A percentile compares a stretch with the other conserved stretches of the same genome.
phyloP scores from a whole-genome alignment of 1,140 invertebrate species.

The Agrypnia vestita region DNA sequence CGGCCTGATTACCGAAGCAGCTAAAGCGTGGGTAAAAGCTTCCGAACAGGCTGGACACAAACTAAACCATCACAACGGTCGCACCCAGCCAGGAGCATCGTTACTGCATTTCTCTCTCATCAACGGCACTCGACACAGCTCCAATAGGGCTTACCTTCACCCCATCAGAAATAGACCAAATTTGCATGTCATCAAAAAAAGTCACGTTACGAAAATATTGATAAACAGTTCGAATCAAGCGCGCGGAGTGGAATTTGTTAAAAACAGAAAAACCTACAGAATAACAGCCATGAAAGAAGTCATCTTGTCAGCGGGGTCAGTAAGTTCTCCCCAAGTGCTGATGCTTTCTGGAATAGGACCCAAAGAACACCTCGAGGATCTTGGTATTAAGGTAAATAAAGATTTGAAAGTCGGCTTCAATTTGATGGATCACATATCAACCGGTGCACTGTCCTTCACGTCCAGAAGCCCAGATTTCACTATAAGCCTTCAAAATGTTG shows the following conservation, averaged over 20 bases:
- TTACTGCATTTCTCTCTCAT: conserved; percentile 75
- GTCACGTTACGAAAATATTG: too few relatives aligned
- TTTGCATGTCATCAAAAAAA: conserved; percentile 75
- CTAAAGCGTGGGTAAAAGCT: conserved; percentile 80
- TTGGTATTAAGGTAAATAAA: conserved; percentile 73
- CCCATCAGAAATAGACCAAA: conserved; percentile 74
- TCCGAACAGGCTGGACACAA: conserved; percentile 82
- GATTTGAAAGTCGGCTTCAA: conserved; percentile 82
- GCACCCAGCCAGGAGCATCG: conserved; percentile 70
- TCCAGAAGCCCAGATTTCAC: conserved; percentile 67
- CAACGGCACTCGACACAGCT: too few relatives aligned
- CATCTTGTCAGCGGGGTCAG: conserved; percentile 80
- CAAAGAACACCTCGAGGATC: conserved; percentile 74
- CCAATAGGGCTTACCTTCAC: conserved; percentile 80
- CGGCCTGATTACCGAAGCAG: conserved; percentile 77
- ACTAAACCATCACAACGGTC: conserved; percentile 73
- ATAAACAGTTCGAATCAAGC: too few relatives aligned
- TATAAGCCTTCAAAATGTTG: conserved; percentile 76
- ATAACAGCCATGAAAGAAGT: conserved; percentile 78
- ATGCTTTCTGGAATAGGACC: conserved; percentile 87
- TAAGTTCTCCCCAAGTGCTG: conserved; percentile 82
- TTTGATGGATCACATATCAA: conserved; percentile 80
- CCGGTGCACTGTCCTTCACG: conserved; percentile 77
- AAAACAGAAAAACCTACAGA: conserved; percentile 68
- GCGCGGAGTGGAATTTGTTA: conserved; percentile 72